phyloP scores from a whole-genome alignment of 2,113 vertebrate species.

The Leuciscus idus region DNA sequence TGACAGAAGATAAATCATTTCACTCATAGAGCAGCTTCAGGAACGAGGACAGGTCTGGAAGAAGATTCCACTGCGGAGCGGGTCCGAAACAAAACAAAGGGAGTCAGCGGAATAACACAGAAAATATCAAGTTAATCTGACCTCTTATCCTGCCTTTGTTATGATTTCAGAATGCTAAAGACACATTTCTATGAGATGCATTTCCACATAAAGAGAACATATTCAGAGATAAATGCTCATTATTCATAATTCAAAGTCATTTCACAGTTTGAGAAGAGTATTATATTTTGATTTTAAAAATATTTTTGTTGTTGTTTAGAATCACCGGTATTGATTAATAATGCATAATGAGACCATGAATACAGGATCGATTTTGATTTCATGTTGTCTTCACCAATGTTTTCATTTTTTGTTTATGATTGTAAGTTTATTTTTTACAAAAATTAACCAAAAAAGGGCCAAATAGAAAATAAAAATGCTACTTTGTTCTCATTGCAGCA shows the following conservation, averaged over 20 bases:
- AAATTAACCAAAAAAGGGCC: neutral
- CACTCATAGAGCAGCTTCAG: neutral
- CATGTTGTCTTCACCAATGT: neutral
- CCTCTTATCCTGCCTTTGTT: neutral
- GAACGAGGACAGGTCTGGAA: neutral
- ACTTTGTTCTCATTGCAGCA: neutral
- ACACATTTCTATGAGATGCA: neutral
- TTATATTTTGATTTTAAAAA: neutral
- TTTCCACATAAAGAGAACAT: neutral
- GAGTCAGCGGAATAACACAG: neutral
- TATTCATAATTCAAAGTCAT: too few species aligned
- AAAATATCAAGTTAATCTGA: neutral
- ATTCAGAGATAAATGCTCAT: neutral
- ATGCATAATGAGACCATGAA: neutral
- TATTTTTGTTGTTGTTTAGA: neutral
- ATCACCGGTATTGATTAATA: neutral
- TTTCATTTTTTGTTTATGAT: neutral
- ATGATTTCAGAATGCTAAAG: neutral
- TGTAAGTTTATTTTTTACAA: neutral
- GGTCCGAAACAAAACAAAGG: neutral
- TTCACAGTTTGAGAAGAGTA: neutral
- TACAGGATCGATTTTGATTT: neutral
- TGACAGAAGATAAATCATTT: slow-evolving; percentile 73
- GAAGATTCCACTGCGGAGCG: neutral
- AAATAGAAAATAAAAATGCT: too few species aligned